Conservation (phyloP, 1,140 invertebrate species). For the Augochlora pura region DNA sequence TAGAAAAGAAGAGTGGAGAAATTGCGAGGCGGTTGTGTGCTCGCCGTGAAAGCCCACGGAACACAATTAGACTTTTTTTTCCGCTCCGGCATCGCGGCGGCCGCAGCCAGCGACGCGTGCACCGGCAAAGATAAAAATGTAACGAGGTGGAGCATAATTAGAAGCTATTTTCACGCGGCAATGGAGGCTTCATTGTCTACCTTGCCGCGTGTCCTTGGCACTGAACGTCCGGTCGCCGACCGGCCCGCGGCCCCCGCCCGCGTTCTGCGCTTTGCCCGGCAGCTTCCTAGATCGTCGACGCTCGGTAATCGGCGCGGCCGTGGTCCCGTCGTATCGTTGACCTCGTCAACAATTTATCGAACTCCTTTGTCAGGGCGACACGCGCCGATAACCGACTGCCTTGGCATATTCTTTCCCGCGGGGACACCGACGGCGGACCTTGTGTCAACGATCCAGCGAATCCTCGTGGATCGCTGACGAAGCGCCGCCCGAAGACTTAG, state of each 20-base stretch:
- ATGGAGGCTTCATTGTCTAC: constrained; percentile 68
- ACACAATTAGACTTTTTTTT: constrained; percentile 11
- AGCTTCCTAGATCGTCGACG: constrained; percentile 45
- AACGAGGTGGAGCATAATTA: constrained; percentile 55
- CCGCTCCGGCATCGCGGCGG: neutral
- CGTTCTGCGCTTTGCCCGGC: constrained; percentile 39
- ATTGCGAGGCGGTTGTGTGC: neutral
- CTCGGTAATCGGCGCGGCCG: constrained; percentile 14
- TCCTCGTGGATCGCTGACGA: too few relatives aligned
- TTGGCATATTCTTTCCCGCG: neutral
- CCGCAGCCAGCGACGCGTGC: constrained; percentile 28
- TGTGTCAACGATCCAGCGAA: neutral
- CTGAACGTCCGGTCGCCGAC: constrained; percentile 74
- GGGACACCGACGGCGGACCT: neutral
- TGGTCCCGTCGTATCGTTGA: neutral
- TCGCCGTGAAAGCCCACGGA: neutral
- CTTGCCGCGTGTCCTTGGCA: constrained; percentile 73
- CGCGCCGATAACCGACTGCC: neutral
- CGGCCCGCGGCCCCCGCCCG: neutral
- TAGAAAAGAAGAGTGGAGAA: too few relatives aligned
- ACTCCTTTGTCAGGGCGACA: neutral
- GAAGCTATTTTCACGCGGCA: constrained; percentile 52
- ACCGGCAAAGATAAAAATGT: constrained; percentile 49
- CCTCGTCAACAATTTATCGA: constrained; percentile 3
- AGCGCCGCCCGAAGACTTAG: too few relatives aligned